These are phyloP conservation scores for Sternotherus odoratus DNA, from an alignment of 2,797 vertebrate genomes.

Conservation along the genomic window DNA sequence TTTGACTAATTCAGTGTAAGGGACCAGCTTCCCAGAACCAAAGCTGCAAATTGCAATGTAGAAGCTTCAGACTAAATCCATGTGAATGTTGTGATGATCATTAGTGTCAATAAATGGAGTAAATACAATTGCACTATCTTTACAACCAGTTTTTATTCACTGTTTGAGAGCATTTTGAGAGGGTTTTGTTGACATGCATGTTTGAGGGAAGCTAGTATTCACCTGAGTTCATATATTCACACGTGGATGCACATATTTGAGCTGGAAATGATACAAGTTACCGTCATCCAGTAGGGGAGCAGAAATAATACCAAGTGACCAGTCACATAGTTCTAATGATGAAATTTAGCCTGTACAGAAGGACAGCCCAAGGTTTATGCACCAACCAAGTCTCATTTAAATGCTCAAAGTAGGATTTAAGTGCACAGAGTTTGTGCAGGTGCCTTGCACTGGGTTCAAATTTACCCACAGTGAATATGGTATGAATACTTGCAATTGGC, in stretches of 20 bases:
- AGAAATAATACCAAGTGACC: conserved; percentile 33
- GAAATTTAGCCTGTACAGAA: conserved; percentile 21
- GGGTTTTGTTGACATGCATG: not conserved
- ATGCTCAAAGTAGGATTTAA: not conserved
- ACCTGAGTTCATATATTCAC: not conserved
- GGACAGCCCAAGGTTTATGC: conserved; percentile 39
- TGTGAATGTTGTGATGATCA: not conserved
- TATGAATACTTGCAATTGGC: conserved; percentile 10
- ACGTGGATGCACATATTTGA: not conserved
- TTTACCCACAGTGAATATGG: conserved; percentile 19
- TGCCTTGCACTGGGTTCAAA: conserved; percentile 17
- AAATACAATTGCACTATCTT: not conserved
- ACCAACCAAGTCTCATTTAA: not conserved
- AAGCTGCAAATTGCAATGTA: not conserved
- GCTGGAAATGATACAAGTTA: not conserved
- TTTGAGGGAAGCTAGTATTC: not conserved
- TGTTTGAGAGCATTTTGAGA: not conserved
- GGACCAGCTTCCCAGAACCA: not conserved
- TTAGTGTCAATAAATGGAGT: not conserved
- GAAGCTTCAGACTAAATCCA: not conserved
- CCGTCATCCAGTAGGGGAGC: not conserved
- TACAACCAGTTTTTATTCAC: not conserved
- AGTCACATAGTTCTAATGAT: conserved; percentile 36
- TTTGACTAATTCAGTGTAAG: conserved; percentile 12
- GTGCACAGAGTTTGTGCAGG: not conserved